Conservation (phyloP, 2,113 vertebrate genomes). For the Orthonyx spaldingii region DNA sequence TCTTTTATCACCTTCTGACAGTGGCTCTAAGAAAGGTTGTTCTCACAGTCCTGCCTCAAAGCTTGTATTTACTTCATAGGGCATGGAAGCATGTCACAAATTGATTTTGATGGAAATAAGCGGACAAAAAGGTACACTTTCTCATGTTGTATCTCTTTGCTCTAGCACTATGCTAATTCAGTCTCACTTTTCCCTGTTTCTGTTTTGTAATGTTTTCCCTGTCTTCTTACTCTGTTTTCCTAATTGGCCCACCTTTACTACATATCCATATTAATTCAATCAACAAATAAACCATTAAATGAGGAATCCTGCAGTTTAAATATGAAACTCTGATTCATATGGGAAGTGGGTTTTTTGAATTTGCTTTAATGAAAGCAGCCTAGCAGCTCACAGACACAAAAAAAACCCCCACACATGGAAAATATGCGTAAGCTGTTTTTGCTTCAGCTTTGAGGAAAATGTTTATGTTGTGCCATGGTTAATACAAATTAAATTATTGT, state of each 20-base stretch:
- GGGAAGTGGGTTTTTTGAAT: constrained; percentile 33
- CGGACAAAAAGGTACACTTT: not conserved
- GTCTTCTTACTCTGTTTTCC: not conserved
- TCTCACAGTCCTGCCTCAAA: not conserved
- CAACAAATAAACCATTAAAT: constrained; percentile 9
- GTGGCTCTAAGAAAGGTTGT: not conserved
- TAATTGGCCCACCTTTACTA: not conserved
- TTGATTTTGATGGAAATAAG: not conserved
- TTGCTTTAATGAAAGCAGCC: constrained; percentile 64
- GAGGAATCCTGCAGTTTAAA: constrained; percentile 5
- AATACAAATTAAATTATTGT: constrained; percentile 48
- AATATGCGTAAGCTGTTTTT: constrained; percentile 57
- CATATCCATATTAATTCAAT: not conserved
- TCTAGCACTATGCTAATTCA: not conserved
- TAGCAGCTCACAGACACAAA: not conserved
- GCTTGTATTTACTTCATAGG: not conserved
- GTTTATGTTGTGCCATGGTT: constrained; percentile 22
- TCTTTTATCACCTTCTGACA: not conserved
- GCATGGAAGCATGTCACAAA: not conserved
- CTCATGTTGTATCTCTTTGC: not conserved
- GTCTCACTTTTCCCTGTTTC: not conserved
- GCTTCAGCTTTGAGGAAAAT: constrained; percentile 50
- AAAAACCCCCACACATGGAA: constrained; percentile 15
- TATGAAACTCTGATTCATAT: constrained; percentile 43
- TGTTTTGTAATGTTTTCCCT: not conserved